Evolutionary conservation across 2,113 vertebrate genomes (phyloP), one percentile per base, ranked within the genome.

Genomic region (Stegostoma tigrinum): DNA sequence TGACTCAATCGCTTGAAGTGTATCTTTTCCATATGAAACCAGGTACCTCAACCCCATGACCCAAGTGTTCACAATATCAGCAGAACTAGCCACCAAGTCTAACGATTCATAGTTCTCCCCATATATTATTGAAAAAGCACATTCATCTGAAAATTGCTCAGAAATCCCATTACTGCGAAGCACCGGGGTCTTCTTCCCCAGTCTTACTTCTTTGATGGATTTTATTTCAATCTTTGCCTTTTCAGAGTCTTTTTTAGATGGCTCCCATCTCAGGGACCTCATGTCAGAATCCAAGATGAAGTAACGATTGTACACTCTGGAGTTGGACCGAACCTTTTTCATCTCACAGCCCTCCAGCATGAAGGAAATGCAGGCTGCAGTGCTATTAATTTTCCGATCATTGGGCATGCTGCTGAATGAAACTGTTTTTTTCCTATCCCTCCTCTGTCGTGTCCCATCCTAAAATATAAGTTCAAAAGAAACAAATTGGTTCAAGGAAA

Each of bases 341-440:
- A 99, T 98, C 97, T 99, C 98, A 1, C 98, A 99, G 95, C 98
- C 98, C 97, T 99, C 98, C 98, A 99, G 97, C 98, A 99, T 99
- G 96, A 98, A 98, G 96, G 98, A 98, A 97, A 99, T 99, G 97
- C 98, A 99, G 96, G 98, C 98, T 0, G 98, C 98, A 0, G 98
- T 98, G 97, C 98, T 99, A 97, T 98, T 99, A 97, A 99, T 98
- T 97, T 98, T 98, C 95, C 98, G 98, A 97, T 98, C 98, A 0
- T 97, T 98, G 52, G 98, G 98, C 98, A 99, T 99, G 67, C 98
- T 98, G 97, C 98, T 99, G 97, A 99, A 99, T 91, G 98, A 99
- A 95, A 99, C 98, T 0, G 98, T 99, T 97, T 99, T 99, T 97
- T 99, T 99, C 96, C 97, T 97, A 95, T 97, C 97, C 96, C 98